Base-by-base conservation (phyloP, 2,888 invertebrate species). In the Chrysotoxum bicinctum region DNA sequence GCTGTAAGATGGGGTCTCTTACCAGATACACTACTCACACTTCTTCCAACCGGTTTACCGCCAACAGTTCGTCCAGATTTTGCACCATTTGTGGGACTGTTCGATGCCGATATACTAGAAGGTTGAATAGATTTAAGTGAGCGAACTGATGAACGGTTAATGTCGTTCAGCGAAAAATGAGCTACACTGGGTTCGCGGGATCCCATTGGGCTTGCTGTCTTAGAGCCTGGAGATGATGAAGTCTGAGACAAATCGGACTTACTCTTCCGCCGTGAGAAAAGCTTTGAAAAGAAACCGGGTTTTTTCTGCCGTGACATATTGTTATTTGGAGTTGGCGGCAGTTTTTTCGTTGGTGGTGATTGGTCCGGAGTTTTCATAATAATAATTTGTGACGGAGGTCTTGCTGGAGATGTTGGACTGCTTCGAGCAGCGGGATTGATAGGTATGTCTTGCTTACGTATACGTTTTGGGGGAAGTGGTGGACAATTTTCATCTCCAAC, bases 391-490 rank as follows among this genome's bases (percentile, higher is more conserved):
- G 90, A 89, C 23, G 89, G 89, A 21, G 90, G 88, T 8, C 89
- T 89, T 56, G 90, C 80, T 58, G 87, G 72, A 30, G 70, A 73
- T 8, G 77, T 87, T 19, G 87, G 80, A 62, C 80, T 88, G 9
- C 81, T 87, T 52, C 81, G 84, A 43, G 87, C 84, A 14, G 45
- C 35, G 40, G 68, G 62, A 45, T 69, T 54, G 30, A 58, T 21
- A 14, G 66, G 66, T 35, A 50, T 73, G 23, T 76, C 83, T 40
- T 68, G 84, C 16, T 95, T 95, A 69, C 95, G 94, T 3, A 94
- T 93, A 62, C 97, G 94, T 90, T 97, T 97, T 0, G 97, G 97
- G 0, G 97, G 97, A 75, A 97, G 89, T 0, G 97, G 97, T 1
- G 97, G 97, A 52, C 96, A 93, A 87, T 94, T 93, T 87, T 95